Percentiles rank a stretch among this genome's conserved stretches.
Evolutionary conservation across 1,140 invertebrate genomes (phyloP).

Genomic region (Cotesia chilonis): DNA sequence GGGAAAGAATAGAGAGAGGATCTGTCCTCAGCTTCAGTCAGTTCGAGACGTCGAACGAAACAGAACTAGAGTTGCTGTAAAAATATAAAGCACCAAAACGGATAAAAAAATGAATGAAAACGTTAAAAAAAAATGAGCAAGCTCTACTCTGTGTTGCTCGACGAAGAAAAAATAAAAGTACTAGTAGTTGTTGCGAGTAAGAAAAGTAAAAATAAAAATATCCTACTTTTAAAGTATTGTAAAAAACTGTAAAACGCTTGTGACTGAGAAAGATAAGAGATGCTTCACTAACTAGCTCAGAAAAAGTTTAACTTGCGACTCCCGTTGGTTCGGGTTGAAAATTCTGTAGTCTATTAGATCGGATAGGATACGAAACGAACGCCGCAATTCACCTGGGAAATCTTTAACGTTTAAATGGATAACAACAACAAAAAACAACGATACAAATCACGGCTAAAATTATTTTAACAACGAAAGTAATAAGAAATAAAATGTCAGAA

Average conservation of each 20-base stretch:
- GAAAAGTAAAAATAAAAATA: not conserved
- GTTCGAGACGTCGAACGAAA: not conserved
- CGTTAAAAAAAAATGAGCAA: not conserved
- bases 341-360: not conserved
- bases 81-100: no score
- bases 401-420: constrained; percentile 11
- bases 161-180: constrained; percentile 1
- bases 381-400: constrained; percentile 8
- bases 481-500: no score
- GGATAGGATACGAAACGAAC: constrained; percentile 8
- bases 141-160: not conserved
- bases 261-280: constrained; percentile 14
- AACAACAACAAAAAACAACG: no score
- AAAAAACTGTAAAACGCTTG: constrained; percentile 7
- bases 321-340: not conserved
- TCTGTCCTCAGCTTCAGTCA: not conserved
- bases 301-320: constrained; percentile 14
- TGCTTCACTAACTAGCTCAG: constrained; percentile 10
- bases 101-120: no score
- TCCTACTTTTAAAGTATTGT: no score
- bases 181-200: not conserved
- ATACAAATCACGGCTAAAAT: no score
- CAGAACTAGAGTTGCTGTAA: no score
- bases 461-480: no score
- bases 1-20: constrained; percentile 7